phyloP scores from a whole-genome alignment of 2,113 vertebrate genomes.

The Stictonetta naevosa region DNA sequence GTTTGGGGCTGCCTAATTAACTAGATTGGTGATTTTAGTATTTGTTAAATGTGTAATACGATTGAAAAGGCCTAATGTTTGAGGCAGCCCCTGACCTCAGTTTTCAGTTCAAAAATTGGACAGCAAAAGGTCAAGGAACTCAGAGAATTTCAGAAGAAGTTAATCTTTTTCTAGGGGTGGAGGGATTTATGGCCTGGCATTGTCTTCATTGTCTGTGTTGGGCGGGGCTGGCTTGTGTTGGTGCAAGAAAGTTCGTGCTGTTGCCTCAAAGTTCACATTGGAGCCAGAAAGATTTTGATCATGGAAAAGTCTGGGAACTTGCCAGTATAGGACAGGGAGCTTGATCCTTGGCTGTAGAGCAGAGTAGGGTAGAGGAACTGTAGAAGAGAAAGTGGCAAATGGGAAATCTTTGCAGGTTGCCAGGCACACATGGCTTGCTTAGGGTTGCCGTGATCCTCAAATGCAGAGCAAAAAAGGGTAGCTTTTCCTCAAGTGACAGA shows the following conservation, averaged over 20 bases:
- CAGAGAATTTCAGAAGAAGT: not conserved
- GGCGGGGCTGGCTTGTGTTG: not conserved
- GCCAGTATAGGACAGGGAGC: not conserved
- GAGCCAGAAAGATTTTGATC: not conserved
- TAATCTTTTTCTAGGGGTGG: not conserved
- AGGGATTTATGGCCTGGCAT: conserved; percentile 18
- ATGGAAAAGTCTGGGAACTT: not conserved
- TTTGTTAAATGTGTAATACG: not conserved
- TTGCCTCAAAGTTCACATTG: not conserved
- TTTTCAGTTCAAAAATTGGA: conserved; percentile 1
- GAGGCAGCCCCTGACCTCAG: not conserved
- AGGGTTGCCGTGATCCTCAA: not conserved
- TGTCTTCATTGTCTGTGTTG: not conserved
- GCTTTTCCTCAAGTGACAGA: not conserved
- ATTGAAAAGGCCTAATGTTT: not conserved
- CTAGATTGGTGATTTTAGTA: not conserved
- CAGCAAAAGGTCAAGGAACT: not conserved
- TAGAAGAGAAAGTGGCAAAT: not conserved
- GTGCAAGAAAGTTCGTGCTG: not conserved
- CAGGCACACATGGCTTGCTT: not conserved
- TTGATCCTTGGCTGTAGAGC: not conserved
- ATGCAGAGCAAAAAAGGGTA: not conserved
- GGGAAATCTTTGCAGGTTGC: not conserved
- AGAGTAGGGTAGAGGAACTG: not conserved
- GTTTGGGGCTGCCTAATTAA: not conserved